Evolutionary conservation across 1,140 invertebrate genomes (phyloP).

Genomic region (Sminthurides bifidus): DNA sequence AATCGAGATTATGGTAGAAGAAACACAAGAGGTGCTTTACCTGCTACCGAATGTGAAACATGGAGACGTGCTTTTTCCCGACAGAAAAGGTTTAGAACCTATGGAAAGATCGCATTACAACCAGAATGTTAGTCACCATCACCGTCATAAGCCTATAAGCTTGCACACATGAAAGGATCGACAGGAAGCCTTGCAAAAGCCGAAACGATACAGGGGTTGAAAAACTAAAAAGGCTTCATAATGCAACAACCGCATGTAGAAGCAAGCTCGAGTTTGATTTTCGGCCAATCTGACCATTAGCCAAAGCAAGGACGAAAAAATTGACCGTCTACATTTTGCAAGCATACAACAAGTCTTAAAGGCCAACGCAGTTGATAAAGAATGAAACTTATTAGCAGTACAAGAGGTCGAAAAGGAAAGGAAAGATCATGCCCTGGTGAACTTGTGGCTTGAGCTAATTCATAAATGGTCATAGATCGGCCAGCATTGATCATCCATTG

Average conservation of each 20-base stretch:
- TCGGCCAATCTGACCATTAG: no score
- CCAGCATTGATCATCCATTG: not conserved
- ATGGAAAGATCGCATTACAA: not conserved
- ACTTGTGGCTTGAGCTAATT: not conserved
- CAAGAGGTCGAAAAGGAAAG: no score
- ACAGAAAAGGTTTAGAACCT: slow-evolving; percentile 28
- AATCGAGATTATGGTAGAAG: no score
- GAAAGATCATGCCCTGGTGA: no score
- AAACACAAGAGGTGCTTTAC: slow-evolving; percentile 16
- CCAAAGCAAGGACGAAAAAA: no score
- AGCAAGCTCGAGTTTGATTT: no score
- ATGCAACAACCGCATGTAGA: no score
- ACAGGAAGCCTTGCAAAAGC: not conserved
- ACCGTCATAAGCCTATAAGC: not conserved
- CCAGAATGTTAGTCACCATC: not conserved
- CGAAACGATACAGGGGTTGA: no score
- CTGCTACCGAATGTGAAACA: slow-evolving; percentile 31
- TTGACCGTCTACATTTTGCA: no score
- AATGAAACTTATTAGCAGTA: not conserved
- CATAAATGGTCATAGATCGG: not conserved
- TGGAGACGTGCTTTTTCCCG: slow-evolving; percentile 29
- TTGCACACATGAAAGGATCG: not conserved
- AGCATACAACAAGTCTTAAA: not conserved
- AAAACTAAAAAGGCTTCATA: no score
- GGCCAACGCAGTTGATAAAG: not conserved